Base-by-base conservation (phyloP, 2,888 invertebrate genomes). In the Diabrotica balteata region DNA sequence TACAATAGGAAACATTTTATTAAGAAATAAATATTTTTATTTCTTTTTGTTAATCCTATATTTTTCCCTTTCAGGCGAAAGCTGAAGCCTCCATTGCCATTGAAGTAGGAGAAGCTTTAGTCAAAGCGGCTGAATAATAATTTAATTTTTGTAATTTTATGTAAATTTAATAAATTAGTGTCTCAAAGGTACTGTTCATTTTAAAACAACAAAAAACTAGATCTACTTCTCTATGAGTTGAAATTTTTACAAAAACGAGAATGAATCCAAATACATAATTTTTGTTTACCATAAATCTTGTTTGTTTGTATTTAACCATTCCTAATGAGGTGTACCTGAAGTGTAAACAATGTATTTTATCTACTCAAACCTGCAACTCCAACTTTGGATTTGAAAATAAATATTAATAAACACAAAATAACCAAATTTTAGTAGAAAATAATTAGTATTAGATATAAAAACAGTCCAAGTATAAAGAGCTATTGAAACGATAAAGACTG, bases 71-170 rank as follows among this genome's bases (percentile, higher is more conserved):
- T 7, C 81, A 91, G 91, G 90, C 89, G 55, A 89, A 87, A 83
- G 97, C 97, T 11, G 96, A 96, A 86, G 98, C 97, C 61, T 90
- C 91, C 71, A 96, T 98, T 80, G 95, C 96, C 49, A 86, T 98
- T 8, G 98, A 98, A 86, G 96, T 97, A 63, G 95, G 93, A 61
- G 97, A 98, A 85, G 96, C 96, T 75, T 88, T 98, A 76, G 91
- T 96, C 63, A 94, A 94, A 85, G 97, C 97, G 72, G 87, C 89
- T 68, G 86, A 87, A 83, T 90, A 88, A 87, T 80, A 73, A 32
- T 57, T 64, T 71, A 72, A 65, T 57, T 66, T 66, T 63, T 60
- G 59, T 72, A 67, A 69, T 69, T 67, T 72, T 68, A 63, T 71
- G 63, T 70, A 54, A 54, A 63, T 32, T n/a, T 63, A 67, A 67